A percentile compares a stretch with the other conserved stretches of the same genome.
Evolutionary conservation across 2,113 vertebrate genomes (phyloP).

Genomic region (Dryoscopus gambensis): DNA sequence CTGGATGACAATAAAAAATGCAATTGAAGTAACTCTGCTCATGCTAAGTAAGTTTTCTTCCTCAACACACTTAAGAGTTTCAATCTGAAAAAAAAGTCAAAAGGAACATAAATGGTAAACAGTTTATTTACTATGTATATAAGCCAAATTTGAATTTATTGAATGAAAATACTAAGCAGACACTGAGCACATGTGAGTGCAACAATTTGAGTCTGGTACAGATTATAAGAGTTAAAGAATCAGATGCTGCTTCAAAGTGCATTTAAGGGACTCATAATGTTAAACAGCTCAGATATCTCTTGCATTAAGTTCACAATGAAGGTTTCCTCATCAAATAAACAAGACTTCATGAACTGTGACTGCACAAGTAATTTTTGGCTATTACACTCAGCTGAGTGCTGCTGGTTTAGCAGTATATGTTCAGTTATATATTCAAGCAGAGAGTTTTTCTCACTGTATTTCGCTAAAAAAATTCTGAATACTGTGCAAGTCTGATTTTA

Average conservation of each 20-base stretch:
- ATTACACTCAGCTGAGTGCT: background rate
- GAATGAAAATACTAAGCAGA: background rate
- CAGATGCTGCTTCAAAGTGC: background rate
- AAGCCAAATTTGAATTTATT: background rate
- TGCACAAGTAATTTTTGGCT: background rate
- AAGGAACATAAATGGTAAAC: background rate
- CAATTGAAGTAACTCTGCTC: background rate
- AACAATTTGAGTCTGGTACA: background rate
- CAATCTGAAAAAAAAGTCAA: background rate
- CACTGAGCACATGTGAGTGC: background rate
- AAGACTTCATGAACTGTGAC: background rate
- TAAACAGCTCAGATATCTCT: background rate
- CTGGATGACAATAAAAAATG: background rate
- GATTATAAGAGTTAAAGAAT: background rate
- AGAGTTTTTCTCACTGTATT: background rate
- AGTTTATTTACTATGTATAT: background rate
- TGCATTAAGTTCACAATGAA: background rate
- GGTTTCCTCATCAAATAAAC: background rate
- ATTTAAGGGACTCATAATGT: background rate
- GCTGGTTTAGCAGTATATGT: background rate
- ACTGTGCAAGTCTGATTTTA: background rate
- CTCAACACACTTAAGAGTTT: background rate
- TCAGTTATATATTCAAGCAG: background rate
- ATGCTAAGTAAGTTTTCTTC: background rate
- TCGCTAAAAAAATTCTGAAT: background rate